phyloP scores from a whole-genome alignment of 2,113 vertebrate species.

The Columba janthina region DNA sequence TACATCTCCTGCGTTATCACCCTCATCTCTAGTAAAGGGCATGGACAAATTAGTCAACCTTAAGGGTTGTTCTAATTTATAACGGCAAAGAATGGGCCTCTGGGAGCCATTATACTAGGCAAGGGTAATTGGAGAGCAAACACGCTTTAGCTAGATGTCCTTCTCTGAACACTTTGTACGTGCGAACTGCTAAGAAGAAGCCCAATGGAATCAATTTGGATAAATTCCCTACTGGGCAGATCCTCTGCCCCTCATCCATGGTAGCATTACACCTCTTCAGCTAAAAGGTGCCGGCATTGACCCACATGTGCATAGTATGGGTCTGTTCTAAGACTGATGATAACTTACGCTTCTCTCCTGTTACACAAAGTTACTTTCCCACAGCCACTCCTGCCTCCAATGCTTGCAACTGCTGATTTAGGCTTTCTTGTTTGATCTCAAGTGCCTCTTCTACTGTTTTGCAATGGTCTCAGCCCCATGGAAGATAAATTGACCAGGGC shows the following conservation, averaged over 20 bases:
- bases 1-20: not conserved
- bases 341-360: not conserved
- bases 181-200: not conserved
- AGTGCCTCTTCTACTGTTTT: not conserved
- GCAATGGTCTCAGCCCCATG: not conserved
- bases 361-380: not conserved
- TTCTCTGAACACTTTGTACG: not conserved
- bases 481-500: not conserved
- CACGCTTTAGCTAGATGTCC: slow-evolving; percentile 35
- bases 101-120: slow-evolving; percentile 30
- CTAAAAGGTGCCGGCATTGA: not conserved
- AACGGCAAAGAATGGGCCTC: slow-evolving; percentile 1
- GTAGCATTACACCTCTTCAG: not conserved
- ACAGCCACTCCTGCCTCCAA: not conserved
- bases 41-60: slow-evolving; percentile 55
- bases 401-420: not conserved
- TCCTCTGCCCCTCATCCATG: not conserved
- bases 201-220: not conserved
- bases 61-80: slow-evolving; percentile 56
- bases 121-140: slow-evolving; percentile 60
- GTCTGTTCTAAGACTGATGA: not conserved
- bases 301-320: not conserved
- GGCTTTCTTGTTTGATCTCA: not conserved
- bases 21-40: slow-evolving; percentile 26
- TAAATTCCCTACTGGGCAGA: not conserved